Evolutionary conservation across 1,140 invertebrate genomes (phyloP), one percentile per base, ranked within the genome.

Genomic region (Drosophila pallidifrons): DNA sequence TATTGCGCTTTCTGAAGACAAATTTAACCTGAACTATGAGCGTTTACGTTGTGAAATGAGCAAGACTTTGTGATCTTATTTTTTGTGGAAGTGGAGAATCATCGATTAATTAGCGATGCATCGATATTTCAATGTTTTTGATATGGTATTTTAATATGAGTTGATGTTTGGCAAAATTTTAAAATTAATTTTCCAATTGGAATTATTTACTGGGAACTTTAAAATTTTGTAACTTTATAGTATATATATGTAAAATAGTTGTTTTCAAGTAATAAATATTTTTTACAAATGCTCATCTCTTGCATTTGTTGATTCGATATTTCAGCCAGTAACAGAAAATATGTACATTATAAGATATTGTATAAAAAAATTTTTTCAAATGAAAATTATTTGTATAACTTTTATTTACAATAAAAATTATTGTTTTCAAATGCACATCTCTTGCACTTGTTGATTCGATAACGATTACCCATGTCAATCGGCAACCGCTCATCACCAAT

Each of bases 1-100:
- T 32, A 46, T 64, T 46, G 51, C 69, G 61, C 51, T 58, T 54
- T 43, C 6, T 43, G 43, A 32, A 51, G 43, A 43, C 25, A 47
- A 8, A 70, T 63, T 55, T 51, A 57, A 70, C 52, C 72, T 70
- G 72, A 70, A 63, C 58, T 28, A 43, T 51, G 30, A 43, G 57
- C 71, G 65, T 74, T 61, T 74, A 16, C 65, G 67, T 58, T 70
- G 72, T 57, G 58, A 58, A 75, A 75, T 75, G 66, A 63, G 51
- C 66, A 75, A 64, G 59, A 43, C 69, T 54, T 63, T 15, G 51
- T 8, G 49, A 7, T 25, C 41, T 54, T 60, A 7, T 38, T 64
- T 72, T 64, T 72, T 57, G 55, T 54, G 6, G 25, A 20, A 15
- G 7, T 5, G 13, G 15, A 13, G n/a, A 60, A 30, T 30, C 28